These are phyloP conservation scores for Campaea margaritaria DNA, from an alignment of 2,888 invertebrate genomes.

Conservation along the genomic window DNA sequence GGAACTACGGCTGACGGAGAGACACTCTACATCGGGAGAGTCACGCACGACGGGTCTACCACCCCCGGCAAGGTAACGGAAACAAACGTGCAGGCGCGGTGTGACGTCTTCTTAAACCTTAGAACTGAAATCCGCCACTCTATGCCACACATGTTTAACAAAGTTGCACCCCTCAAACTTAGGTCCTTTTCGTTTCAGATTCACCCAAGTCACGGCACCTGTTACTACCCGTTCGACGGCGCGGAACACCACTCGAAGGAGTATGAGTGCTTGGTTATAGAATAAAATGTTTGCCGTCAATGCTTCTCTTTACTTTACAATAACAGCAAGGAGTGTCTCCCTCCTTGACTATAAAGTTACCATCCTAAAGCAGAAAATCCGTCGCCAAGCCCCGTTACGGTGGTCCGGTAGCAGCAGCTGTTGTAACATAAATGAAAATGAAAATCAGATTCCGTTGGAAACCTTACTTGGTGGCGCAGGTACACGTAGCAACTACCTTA, in stretches of 20 bases:
- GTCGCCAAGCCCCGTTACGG: no score
- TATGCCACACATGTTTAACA: no score
- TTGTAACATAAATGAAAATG: no score
- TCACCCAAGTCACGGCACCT: slow-evolving; percentile 79
- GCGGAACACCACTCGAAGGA: slow-evolving; percentile 81
- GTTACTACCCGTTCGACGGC: slow-evolving; percentile 84
- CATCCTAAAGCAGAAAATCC: no score
- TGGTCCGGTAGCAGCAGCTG: no score
- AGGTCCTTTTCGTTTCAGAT: slow-evolving; percentile 59
- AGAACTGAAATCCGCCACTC: no score
- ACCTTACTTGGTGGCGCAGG: no score
- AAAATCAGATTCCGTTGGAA: no score
- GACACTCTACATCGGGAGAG: slow-evolving; percentile 88
- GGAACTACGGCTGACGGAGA: slow-evolving; percentile 88
- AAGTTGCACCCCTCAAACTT: background rate
- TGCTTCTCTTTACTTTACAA: no score
- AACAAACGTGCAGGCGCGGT: background rate
- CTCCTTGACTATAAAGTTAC: no score
- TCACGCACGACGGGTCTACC: slow-evolving; percentile 87
- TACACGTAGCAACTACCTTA: no score
- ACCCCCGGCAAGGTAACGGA: slow-evolving; percentile 88
- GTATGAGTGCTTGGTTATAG: slow-evolving; percentile 85
- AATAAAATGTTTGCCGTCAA: slow-evolving; percentile 15
- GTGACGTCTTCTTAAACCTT: background rate
- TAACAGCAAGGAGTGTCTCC: no score